These are phyloP conservation scores for Xenopus tropicalis DNA, from an alignment of 2,113 vertebrate genomes.

Conservation along the genomic window DNA sequence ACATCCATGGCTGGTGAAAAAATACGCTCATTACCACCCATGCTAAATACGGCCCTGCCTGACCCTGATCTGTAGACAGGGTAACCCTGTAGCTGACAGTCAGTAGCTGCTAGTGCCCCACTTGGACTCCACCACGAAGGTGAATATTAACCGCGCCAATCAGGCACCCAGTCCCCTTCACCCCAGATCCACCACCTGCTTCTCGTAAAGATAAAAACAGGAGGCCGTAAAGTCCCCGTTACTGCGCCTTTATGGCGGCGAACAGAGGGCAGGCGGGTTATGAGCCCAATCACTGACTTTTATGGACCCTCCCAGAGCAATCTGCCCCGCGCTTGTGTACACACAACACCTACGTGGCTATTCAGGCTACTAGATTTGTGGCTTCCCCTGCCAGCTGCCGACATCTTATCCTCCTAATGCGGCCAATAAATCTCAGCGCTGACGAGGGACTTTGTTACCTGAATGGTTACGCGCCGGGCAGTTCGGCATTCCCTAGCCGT, in stretches of 20 bases:
- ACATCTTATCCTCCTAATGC: neutral
- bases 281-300: neutral
- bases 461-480: too few species aligned
- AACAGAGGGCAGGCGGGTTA: slow-evolving; percentile 2
- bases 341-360: neutral
- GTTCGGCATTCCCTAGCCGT: too few species aligned
- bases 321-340: neutral
- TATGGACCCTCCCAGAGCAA: neutral
- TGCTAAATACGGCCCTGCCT: too few species aligned
- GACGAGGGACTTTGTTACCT: too few species aligned
- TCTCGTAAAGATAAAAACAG: slow-evolving; percentile 28
- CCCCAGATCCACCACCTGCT: slow-evolving; percentile 15
- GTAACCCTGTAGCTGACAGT: too few species aligned
- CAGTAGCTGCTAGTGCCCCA: too few species aligned
- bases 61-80: too few species aligned
- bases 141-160: too few species aligned
- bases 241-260: neutral
- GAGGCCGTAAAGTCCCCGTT: neutral
- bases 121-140: too few species aligned
- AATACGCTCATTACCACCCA: too few species aligned
- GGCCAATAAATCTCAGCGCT: neutral
- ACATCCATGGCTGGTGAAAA: too few species aligned
- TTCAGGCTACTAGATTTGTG: neutral
- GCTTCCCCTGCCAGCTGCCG: neutral
- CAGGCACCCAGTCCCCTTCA: too few species aligned